These are phyloP conservation scores for Scomber scombrus DNA, from an alignment of 2,113 vertebrate genomes.

Conservation along the genomic window DNA sequence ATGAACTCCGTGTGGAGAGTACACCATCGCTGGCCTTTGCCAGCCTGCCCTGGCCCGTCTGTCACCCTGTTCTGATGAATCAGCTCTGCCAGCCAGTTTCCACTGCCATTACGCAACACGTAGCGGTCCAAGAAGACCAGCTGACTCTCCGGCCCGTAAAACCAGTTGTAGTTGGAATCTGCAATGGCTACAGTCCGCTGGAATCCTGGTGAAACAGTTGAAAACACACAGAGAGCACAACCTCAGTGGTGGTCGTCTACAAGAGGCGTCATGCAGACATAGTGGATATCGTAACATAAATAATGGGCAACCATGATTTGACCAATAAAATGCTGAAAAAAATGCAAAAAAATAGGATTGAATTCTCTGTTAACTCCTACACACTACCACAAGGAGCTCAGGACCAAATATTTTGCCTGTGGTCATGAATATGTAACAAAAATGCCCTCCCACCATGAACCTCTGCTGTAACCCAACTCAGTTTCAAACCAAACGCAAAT, in stretches of 20 bases:
- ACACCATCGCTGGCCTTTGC: slow-evolving; percentile 97
- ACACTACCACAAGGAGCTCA: not conserved
- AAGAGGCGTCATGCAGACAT: not conserved
- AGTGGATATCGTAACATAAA: not conserved
- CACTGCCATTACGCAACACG: slow-evolving; percentile 96
- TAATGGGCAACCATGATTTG: not conserved
- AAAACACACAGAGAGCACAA: slow-evolving; percentile 23
- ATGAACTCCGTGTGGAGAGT: slow-evolving; percentile 99
- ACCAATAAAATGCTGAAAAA: no score
- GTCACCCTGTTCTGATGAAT: slow-evolving; percentile 91
- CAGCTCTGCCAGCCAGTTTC: slow-evolving; percentile 95
- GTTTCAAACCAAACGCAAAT: slow-evolving; percentile 3
- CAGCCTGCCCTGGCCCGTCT: slow-evolving; percentile 93
- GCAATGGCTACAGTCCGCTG: slow-evolving; percentile 96
- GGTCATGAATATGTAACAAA: slow-evolving; percentile 19
- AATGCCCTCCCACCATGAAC: not conserved
- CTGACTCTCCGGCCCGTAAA: slow-evolving; percentile 99
- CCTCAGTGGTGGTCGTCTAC: not conserved
- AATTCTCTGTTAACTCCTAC: no score
- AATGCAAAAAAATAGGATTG: no score
- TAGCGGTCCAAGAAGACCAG: slow-evolving; percentile 97
- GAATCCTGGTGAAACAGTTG: slow-evolving; percentile 87
- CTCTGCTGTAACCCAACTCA: slow-evolving; percentile 15
- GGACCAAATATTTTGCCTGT: slow-evolving; percentile 5
- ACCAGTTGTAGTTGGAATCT: slow-evolving; percentile 99